Evolutionary conservation across 2,888 invertebrate genomes (phyloP).

Genomic region (Brachylomia viminalis): DNA sequence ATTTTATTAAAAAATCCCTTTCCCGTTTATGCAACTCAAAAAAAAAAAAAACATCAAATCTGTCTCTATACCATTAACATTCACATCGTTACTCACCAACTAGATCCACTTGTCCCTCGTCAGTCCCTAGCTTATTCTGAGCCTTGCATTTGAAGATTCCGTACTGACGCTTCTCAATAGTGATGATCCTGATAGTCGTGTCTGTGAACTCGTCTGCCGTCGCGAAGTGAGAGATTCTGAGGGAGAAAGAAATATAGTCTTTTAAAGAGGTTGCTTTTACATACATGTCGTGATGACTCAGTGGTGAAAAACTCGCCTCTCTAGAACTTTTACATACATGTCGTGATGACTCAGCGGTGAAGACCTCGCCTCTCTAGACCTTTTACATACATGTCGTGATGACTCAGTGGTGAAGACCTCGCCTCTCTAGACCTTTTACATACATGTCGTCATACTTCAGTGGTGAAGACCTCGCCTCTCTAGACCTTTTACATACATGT

Average conservation of each 20-base stretch:
- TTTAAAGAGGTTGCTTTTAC: too few species aligned
- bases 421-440: too few species aligned
- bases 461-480: too few species aligned
- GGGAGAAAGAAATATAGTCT: slow-evolving; percentile 1
- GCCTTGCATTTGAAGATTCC: slow-evolving; percentile 97
- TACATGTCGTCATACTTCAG: too few species aligned
- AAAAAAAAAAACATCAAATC: neutral
- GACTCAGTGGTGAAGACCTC: too few species aligned
- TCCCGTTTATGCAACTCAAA: slow-evolving; percentile 4
- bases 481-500: too few species aligned
- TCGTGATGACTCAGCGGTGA: too few species aligned
- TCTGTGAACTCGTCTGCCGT: slow-evolving; percentile 98
- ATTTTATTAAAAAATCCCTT: neutral
- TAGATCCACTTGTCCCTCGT: slow-evolving; percentile 95
- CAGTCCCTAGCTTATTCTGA: slow-evolving; percentile 95
- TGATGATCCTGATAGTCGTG: slow-evolving; percentile 96
- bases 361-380: too few species aligned
- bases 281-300: too few species aligned
- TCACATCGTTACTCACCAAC: slow-evolving; percentile 91
- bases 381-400: too few species aligned
- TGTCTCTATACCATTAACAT: neutral
- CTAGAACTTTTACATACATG: too few species aligned
- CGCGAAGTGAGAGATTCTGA: slow-evolving; percentile 96
- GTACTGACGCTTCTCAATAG: slow-evolving; percentile 97
- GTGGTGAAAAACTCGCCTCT: too few species aligned